Percentiles rank a stretch among this genome's conserved stretches.
phyloP scores from a whole-genome alignment of 2,113 vertebrate genomes.

The Cyphomyrus plagiostoma region DNA sequence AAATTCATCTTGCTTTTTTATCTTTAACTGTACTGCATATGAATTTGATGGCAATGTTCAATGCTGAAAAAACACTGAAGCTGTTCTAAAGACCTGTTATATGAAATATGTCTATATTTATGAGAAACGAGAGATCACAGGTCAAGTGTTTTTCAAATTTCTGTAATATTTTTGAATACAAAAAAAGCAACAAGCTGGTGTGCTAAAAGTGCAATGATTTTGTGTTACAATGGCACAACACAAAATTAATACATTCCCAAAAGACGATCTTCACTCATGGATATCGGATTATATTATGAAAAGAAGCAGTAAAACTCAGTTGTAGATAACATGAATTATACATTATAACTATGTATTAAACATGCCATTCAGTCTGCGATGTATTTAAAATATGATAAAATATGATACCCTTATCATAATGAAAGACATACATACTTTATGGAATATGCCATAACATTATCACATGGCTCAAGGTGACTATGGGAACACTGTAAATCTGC shows the following conservation, averaged over 20 bases:
- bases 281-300: background rate
- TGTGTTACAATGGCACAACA: background rate
- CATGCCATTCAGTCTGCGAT: background rate
- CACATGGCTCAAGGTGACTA: background rate
- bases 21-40: background rate
- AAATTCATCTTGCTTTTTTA: background rate
- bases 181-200: background rate
- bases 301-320: background rate
- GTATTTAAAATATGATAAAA: background rate
- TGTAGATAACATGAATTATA: background rate
- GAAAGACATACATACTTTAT: background rate
- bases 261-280: background rate
- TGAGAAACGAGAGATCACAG: slow-evolving; percentile 12
- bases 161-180: slow-evolving; percentile 21
- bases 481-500: background rate
- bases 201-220: slow-evolving; percentile 6
- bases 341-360: background rate
- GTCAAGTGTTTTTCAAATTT: slow-evolving; percentile 13
- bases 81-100: background rate
- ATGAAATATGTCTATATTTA: slow-evolving; percentile 16
- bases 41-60: background rate
- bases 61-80: background rate
- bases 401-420: background rate
- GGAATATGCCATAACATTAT: background rate
- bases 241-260: background rate